Percentiles rank a stretch among this genome's conserved stretches.
Conservation (phyloP, 2,888 invertebrate genomes). For the Bugula neritina region DNA sequence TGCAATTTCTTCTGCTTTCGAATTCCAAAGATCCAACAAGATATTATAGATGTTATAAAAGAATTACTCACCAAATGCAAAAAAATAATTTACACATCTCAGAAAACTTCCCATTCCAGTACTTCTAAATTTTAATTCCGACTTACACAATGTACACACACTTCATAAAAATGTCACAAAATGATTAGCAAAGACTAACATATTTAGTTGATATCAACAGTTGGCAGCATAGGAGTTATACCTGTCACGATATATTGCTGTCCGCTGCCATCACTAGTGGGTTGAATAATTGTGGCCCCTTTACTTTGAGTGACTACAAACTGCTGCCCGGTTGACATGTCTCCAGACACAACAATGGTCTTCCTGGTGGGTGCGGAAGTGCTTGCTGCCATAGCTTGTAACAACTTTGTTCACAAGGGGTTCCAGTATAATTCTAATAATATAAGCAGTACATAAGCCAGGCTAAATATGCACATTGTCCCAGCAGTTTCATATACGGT, state of each 20-base stretch:
- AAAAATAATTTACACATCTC: too few relatives aligned
- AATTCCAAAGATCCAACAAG: too few relatives aligned
- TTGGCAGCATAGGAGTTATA: background rate
- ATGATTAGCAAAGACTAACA: background rate
- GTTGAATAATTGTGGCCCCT: conserved; percentile 29
- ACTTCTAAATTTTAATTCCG: too few relatives aligned
- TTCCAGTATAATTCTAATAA: background rate
- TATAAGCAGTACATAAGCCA: too few relatives aligned
- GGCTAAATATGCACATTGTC: too few relatives aligned
- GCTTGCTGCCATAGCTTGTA: background rate
- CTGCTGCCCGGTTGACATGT: conserved; percentile 48
- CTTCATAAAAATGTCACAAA: background rate
- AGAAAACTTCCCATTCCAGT: too few relatives aligned
- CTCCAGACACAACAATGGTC: conserved; percentile 30
- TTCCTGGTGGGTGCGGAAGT: conserved; percentile 17
- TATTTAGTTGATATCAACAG: background rate
- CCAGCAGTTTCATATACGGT: too few relatives aligned
- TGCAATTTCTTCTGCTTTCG: too few relatives aligned
- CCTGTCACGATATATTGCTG: conserved; percentile 27
- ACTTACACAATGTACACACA: background rate
- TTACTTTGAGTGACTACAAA: conserved; percentile 43
- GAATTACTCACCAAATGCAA: too few relatives aligned
- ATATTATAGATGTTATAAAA: too few relatives aligned
- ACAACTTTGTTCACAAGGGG: background rate
- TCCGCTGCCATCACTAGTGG: conserved; percentile 15